Evolutionary conservation across 2,113 vertebrate genomes (phyloP).

Genomic region (Epinephelus lanceolatus): DNA sequence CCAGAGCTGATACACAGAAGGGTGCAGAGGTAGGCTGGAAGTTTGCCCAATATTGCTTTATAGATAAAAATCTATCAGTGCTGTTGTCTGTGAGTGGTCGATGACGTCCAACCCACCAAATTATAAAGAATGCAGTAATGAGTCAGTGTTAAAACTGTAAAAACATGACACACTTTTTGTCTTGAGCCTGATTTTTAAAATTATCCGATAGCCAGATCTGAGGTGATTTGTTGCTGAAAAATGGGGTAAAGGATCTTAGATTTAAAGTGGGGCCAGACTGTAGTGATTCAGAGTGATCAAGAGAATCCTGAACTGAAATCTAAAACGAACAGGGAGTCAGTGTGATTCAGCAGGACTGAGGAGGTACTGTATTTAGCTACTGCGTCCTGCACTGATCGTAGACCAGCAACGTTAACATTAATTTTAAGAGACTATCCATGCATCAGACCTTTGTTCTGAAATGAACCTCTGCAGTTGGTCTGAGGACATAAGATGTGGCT

Average conservation of each 20-base stretch:
- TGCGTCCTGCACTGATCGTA: no score
- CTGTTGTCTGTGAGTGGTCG: no score
- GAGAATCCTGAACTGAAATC: background rate
- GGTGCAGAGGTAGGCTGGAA: no score
- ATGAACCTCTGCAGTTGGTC: background rate
- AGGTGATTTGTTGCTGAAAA: background rate
- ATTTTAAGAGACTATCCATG: background rate
- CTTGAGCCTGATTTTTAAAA: background rate
- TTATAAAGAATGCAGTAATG: no score
- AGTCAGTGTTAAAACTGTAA: background rate
- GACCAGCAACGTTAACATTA: background rate
- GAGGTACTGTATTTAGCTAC: background rate
- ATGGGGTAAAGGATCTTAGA: background rate
- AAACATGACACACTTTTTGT: background rate
- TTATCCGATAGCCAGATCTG: background rate
- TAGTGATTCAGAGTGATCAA: background rate
- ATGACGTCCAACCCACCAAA: no score
- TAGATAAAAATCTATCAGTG: no score
- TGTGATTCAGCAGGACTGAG: background rate
- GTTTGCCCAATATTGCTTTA: no score
- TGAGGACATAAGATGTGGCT: background rate
- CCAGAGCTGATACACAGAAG: no score
- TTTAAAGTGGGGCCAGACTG: background rate
- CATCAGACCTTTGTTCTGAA: background rate
- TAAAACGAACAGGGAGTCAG: background rate